Evolutionary conservation across 2,797 vertebrate species (phyloP), one percentile per base, ranked within the genome.

Genomic region (Molossus molossus): DNA sequence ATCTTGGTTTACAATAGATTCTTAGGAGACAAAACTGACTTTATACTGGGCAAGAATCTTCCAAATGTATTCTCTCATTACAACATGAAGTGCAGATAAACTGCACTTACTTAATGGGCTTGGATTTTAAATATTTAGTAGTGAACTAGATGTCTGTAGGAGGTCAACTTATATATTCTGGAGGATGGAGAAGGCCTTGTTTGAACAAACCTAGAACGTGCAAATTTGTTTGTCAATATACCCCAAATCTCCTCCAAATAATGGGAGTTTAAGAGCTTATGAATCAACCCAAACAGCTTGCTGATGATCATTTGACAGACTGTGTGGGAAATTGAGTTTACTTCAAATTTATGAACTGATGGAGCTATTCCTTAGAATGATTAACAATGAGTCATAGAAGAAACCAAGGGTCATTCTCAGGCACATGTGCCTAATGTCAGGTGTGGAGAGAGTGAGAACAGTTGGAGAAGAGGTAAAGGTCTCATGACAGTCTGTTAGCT

Each of bases 401-500:
- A 97, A 98, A 98, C 92, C 96, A 65, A 95, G 92, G 98, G 98
- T 98, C 96, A 84, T 87, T 94, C 58, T 23, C 96, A 94, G 98
- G 97, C 98, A 97, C 93, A 5, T 45, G 98, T 0, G 87, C 97
- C 97, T 87, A 76, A 53, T 20, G 62, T 94, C 97, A 97, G 98
- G 98, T 98, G 98, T 98, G 95, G 91, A 83, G 96, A 98, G 98
- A 98, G 98, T 98, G 98, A 98, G 96, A 98, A 99, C 98, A 98
- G 98, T 98, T 97, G 96, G 33, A 97, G 97, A 97, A 97, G 96
- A 97, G 84, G 96, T 94, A 97, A 96, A 97, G 96, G 97, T 94
- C 98, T 98, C 97, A 10, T 53, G 97, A 97, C 97, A 97, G 90
- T 96, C 98, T 98, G 97, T 98, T 97, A 97, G 94, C 98, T 98